Conservation (phyloP, 2,797 vertebrate species). For the Anableps anableps region DNA sequence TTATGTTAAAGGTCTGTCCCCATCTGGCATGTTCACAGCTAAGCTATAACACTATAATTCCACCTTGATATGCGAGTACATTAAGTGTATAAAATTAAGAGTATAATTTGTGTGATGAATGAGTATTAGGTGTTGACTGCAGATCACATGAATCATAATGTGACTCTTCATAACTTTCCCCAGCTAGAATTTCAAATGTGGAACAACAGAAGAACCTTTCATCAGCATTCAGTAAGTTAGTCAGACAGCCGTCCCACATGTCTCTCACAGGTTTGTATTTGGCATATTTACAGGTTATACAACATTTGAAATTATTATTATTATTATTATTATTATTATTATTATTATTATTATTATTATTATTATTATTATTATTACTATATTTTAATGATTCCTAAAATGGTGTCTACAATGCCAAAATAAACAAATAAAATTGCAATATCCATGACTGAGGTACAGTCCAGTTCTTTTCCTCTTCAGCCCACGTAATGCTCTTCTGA, state of each 20-base stretch:
- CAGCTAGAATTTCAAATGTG: conserved; percentile 8
- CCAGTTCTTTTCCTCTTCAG: background rate
- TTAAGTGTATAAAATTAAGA: conserved; percentile 22
- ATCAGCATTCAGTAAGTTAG: background rate
- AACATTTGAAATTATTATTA: background rate
- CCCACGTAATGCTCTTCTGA: no score
- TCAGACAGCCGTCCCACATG: background rate
- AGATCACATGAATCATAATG: conserved; percentile 10
- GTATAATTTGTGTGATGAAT: conserved; percentile 3
- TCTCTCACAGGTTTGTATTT: background rate
- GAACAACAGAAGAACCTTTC: conserved; percentile 15
- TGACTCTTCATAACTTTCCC: background rate
- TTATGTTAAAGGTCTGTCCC: conserved; percentile 23
- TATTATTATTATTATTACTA: background rate
- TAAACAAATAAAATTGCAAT: background rate
- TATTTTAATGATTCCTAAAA: background rate
- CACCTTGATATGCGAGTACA: background rate
- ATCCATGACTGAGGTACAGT: background rate
- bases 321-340: background rate
- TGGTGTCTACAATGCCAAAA: background rate
- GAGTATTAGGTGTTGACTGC: conserved; percentile 12
- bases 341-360: background rate
- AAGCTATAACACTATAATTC: conserved; percentile 27
- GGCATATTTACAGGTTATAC: no score
- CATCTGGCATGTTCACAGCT: conserved; percentile 14